Evolutionary conservation across 2,113 vertebrate genomes (phyloP).

Genomic region (Camelus bactrianus): DNA sequence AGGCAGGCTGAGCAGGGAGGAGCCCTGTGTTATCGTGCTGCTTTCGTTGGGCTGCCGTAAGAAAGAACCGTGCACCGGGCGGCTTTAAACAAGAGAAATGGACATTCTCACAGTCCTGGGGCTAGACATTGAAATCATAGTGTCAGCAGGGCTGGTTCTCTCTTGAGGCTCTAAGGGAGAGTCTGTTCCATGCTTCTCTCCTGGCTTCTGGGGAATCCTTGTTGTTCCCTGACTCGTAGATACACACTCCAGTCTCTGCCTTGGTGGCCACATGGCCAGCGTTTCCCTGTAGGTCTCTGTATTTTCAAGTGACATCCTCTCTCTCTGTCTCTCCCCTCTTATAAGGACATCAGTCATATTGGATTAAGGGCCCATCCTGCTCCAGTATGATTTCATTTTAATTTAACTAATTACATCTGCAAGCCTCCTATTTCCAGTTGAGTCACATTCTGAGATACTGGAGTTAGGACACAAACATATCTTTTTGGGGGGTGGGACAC

Average conservation of each 20-base stretch:
- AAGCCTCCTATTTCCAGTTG: not conserved
- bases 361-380: not conserved
- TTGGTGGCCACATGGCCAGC: accelerated
- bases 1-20: not conserved
- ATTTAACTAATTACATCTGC: not conserved
- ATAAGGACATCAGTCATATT: not conserved
- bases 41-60: not conserved
- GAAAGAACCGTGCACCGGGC: not conserved
- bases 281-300: not conserved
- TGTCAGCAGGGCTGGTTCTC: not conserved
- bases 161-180: not conserved
- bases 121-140: not conserved
- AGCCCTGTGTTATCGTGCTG: not conserved
- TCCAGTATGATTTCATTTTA: not conserved
- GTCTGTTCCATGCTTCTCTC: not conserved
- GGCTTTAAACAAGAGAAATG: not conserved
- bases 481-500: not conserved
- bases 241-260: not conserved
- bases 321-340: not conserved
- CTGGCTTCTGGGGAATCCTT: not conserved
- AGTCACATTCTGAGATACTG: not conserved
- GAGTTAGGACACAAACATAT: not conserved
- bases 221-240: not conserved
- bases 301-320: not conserved
- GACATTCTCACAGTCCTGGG: not conserved